phyloP scores from a whole-genome alignment of 2,113 vertebrate genomes.

The Dasyprocta punctata region DNA sequence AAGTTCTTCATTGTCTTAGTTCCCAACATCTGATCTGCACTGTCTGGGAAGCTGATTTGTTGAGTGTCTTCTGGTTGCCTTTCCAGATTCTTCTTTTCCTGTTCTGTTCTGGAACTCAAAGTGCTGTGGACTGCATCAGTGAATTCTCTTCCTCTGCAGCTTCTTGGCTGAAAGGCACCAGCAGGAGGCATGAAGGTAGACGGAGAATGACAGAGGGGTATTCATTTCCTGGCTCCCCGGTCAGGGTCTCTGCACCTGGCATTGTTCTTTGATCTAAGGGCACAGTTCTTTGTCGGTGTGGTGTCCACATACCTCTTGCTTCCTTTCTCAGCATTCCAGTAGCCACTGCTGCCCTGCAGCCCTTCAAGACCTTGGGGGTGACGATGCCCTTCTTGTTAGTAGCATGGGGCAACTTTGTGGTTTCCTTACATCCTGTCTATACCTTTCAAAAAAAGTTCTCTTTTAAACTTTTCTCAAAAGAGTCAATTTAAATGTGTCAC shows the following conservation, averaged over 20 bases:
- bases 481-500: not conserved
- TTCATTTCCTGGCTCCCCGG: not conserved
- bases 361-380: not conserved
- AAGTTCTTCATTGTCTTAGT: constrained; percentile 17
- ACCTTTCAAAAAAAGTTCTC: not conserved
- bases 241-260: not conserved
- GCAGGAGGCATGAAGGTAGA: not conserved
- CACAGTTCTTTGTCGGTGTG: not conserved
- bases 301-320: not conserved
- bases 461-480: constrained; percentile 27
- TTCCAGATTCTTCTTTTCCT: not conserved
- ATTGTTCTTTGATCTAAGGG: not conserved
- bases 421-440: not conserved
- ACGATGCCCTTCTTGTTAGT: not conserved
- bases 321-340: not conserved
- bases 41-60: not conserved
- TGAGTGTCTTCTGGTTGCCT: not conserved
- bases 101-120: not conserved
- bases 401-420: not conserved
- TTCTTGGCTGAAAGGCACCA: not conserved
- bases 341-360: not conserved
- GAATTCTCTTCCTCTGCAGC: not conserved
- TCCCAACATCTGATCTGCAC: not conserved
- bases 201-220: not conserved
- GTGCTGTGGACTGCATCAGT: not conserved